Percentiles rank a stretch among this genome's conserved stretches.
phyloP scores from a whole-genome alignment of 2,888 invertebrate genomes.

The Endomychus coccineus region DNA sequence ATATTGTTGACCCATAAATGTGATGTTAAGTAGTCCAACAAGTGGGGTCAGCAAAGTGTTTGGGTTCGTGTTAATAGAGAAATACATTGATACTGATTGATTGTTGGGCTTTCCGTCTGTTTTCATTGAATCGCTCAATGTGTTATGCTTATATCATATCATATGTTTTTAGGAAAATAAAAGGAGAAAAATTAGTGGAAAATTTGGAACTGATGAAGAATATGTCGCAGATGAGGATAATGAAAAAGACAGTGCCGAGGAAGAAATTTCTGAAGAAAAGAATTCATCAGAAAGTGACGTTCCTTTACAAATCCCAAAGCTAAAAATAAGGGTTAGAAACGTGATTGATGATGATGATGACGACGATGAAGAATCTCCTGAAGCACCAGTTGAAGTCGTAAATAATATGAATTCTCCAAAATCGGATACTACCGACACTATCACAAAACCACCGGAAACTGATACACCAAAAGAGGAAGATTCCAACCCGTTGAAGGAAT shows the following conservation, averaged over 20 bases:
- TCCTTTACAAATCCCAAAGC: conserved; percentile 9
- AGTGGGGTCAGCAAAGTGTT: no score
- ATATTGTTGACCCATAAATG: no score
- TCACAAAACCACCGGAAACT: no score
- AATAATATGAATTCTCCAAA: conserved; percentile 12
- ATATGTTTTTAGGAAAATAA: conserved; percentile 5
- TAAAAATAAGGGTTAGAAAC: conserved; percentile 16
- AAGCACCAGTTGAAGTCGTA: conserved; percentile 14
- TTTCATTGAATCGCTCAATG: no score
- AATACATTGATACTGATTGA: no score
- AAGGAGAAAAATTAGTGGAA: conserved; percentile 24
- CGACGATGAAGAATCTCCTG: conserved; percentile 25
- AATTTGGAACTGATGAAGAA: conserved; percentile 48
- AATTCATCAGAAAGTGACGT: conserved; percentile 12
- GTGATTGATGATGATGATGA: conserved; percentile 21
- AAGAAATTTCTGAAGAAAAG: conserved; percentile 24
- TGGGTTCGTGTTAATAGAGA: no score
- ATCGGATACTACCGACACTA: no score
- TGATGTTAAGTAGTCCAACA: no score
- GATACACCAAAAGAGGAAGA: conserved; percentile 8
- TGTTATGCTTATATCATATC: no score
- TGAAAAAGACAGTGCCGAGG: conserved; percentile 39
- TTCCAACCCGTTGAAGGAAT: conserved; percentile 43
- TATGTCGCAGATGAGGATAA: conserved; percentile 45
- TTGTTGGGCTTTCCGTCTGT: no score